Base-by-base conservation (phyloP, 2,888 invertebrate genomes). In the Heterodera filipjevi region DNA sequence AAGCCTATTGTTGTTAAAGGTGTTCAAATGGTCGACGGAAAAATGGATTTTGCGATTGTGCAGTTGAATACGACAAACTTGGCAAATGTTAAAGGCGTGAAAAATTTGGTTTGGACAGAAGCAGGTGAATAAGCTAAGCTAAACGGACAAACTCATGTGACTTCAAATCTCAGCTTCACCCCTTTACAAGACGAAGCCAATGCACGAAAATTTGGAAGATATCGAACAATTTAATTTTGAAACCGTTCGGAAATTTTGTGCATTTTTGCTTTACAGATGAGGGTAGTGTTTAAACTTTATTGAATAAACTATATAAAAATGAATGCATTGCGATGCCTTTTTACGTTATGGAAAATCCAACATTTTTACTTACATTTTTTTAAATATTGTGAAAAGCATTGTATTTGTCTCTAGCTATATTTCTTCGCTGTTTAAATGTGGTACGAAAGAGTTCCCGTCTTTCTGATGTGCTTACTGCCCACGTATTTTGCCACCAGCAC, bases 11-110 rank as follows among this genome's bases (percentile, higher is more conserved):
- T 89, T n/a, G 80, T 82, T 0, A 85, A 87, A 72, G 85, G 84
- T 44, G 85, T 88, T 16, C 88, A 88, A 74, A 77, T 88, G 39
- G 84, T 86, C 16, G 83, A 87, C 76, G 89, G 89, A 8, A 80
- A 82, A 66, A 71, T 88, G 35, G 88, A 88, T 82, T 76, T 88
- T 72, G 87, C 86, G 19, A 85, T 86, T 22, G 79, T 88, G 46
- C 88, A 88, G 76, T 71, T 88, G 81, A 88, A 88, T 77, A 87
- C 85, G 12, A 74, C 87, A 59, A 89, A 93, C 93, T 66, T 83
- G 66, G 79, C 80, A 1, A 79, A 84, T 39, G 22, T 5, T 8
- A 49, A 64, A 14, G 82, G 77, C 68, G 76, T 80, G 16, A 88
- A 87, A 74, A 88, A 88, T 75, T 78, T 87, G 66, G 85, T 85